A percentile compares a stretch with the other conserved stretches of the same genome.
Conservation (phyloP, 2,888 invertebrate species). For the Lochmaea capreae region DNA sequence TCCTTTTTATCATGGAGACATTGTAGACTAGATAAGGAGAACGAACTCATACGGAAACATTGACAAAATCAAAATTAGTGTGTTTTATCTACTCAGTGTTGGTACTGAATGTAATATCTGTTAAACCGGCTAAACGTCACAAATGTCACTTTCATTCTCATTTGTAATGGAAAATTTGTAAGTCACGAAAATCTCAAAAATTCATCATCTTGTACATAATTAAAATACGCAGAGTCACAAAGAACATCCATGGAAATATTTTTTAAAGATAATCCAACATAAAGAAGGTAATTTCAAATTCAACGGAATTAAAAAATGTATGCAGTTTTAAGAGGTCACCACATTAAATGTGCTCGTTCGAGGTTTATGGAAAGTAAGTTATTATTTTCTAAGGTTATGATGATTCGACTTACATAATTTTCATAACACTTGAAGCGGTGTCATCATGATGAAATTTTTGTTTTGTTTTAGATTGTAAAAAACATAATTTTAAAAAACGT, state of each 20-base stretch:
- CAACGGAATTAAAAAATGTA: conserved; percentile 53
- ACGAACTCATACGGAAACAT: too few relatives aligned
- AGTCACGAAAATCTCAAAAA: conserved; percentile 50
- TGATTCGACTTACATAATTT: conserved; percentile 33
- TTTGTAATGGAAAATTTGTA: conserved; percentile 57
- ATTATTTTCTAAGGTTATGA: conserved; percentile 47
- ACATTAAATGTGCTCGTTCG: conserved; percentile 53
- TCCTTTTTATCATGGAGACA: too few relatives aligned
- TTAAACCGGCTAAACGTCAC: conserved; percentile 42
- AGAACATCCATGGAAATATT: conserved; percentile 36
- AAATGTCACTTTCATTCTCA: conserved; percentile 53
- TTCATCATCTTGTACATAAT: conserved; percentile 17
- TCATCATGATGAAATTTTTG: conserved; percentile 16
- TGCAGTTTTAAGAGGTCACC: conserved; percentile 55
- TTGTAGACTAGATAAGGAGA: too few relatives aligned
- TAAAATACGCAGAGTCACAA: conserved; percentile 33
- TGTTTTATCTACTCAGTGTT: conserved; percentile 2
- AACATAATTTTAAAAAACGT: conserved; percentile 15
- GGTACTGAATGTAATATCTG: background rate
- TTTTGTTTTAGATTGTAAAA: conserved; percentile 16
- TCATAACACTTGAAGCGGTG: conserved; percentile 21
- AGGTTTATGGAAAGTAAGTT: conserved; percentile 56
- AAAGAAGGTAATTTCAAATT: background rate
- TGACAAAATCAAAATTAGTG: background rate
- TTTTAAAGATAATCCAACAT: conserved; percentile 26